Evolutionary conservation across 2,113 vertebrate species (phyloP), one percentile per base, ranked within the genome.

Genomic region (Bombycilla garrulus): DNA sequence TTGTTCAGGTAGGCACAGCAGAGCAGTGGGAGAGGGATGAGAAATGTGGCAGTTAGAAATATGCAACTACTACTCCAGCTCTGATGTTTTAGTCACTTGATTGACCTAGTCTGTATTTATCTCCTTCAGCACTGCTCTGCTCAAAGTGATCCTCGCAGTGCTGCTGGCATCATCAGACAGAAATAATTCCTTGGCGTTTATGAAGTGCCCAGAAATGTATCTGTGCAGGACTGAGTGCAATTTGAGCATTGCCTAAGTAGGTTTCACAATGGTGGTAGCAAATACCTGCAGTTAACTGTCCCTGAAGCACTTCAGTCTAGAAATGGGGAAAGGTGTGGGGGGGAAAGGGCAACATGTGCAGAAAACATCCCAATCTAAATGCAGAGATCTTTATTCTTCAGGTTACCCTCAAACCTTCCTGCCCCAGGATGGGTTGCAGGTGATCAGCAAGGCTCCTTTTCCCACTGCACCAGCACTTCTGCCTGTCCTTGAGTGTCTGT

Each of bases 121-220:
- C 67, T 86, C 56, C 67, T 80, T 92, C 77, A 90, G 35, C 29
- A 31, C 7, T 28, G 35, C 58, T 70, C 33, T 73, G 38, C 86
- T 77, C 48, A 28, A 51, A 74, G 81, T 0, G 0, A 35, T 81
- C 67, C 48, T 74, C 0, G 0, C 65, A 78, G 31, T 36, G 58
- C 58, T 86, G 62, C 79, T 66, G 38, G 42, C 42, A 38, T 60
- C 40, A 89, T 22, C 10, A 6, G 48, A 35, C 35, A 82, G 70
- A 92, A 77, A 48, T 53, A 36, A 80, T 65, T 65, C 62, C 45
- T 73, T 56, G 5, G n/a, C 50, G 38, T 62, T 88, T 54, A 66
- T 33, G 45, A 76, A 79, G 15, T 8, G 4, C 47, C n/a, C 50
- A 77, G 71, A 85, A 80, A 69, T 10, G 2, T n/a, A 40, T 58